Evolutionary conservation across 1,140 invertebrate species (phyloP), one percentile per base, ranked within the genome.

Genomic region (Drosophila nannoptera): DNA sequence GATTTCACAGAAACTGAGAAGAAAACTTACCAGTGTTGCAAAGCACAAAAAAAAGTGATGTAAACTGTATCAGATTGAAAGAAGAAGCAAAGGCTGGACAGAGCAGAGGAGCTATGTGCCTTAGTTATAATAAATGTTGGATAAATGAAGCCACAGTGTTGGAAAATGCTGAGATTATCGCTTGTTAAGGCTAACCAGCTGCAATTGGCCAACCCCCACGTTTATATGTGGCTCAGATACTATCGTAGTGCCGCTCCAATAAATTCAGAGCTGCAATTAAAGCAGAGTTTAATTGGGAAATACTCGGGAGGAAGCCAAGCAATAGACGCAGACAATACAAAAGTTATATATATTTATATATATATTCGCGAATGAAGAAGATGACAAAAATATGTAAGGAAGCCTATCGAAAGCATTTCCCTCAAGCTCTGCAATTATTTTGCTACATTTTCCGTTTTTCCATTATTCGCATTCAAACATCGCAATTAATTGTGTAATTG

Each of bases 351-450:
- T 22, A 22, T 22, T 2, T 22, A 22, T 22, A 22, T 22, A 22
- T 22, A 22, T 22, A 22, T 22, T n/a, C n/a, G n/a, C n/a, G n/a
- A n/a, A n/a, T n/a, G n/a, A n/a, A n/a, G n/a, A 22, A 22, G 1
- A 22, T 22, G 1, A 22, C 22, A 22, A 22, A 22, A 22, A 22
- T 22, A 22, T 22, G 1, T 22, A 22, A 22, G 22, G 1, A 3
- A 22, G 3, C 45, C 5, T 35, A 52, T 52, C 49, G 49, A 52
- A 52, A 16, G 7, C 7, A 52, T 52, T 52, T 52, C 32, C 12
- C 9, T 52, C 49, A 52, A 52, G 49, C 35, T 33, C 31, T 52
- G 49, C 32, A 52, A 52, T 52, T 52, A 35, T 52, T 52, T 52
- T 8, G 12, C 16, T 46, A 9, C 16, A 9, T 45, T 45, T 4